These are phyloP conservation scores for Nicator chloris DNA, from an alignment of 2,113 vertebrate genomes.

Conservation along the genomic window DNA sequence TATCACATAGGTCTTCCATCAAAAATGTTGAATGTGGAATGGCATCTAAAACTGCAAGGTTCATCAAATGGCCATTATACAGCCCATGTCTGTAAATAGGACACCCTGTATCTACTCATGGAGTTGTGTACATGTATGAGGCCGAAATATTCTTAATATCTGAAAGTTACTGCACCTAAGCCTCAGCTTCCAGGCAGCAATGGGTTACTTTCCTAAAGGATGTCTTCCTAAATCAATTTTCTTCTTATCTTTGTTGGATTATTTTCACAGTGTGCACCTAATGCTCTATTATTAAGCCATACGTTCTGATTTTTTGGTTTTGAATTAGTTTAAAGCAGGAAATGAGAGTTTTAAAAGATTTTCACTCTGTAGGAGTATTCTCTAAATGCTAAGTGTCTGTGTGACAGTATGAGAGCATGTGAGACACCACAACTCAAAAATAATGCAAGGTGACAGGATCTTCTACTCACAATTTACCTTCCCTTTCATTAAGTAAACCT, in stretches of 20 bases:
- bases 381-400: background rate
- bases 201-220: background rate
- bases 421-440: background rate
- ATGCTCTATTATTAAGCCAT: background rate
- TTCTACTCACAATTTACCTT: background rate
- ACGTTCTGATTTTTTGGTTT: background rate
- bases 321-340: background rate
- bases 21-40: conserved; percentile 51
- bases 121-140: background rate
- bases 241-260: background rate
- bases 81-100: background rate
- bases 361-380: background rate
- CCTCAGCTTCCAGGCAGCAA: background rate
- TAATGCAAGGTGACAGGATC: background rate
- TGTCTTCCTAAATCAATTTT: background rate
- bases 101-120: background rate
- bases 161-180: background rate
- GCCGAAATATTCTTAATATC: background rate
- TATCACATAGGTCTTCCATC: conserved; percentile 52
- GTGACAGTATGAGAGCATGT: background rate
- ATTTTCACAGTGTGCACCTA: background rate
- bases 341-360: background rate
- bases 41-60: conserved; percentile 33
- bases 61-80: conserved; percentile 12
- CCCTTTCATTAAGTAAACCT: background rate